A percentile compares a stretch with the other conserved stretches of the same genome.
Conservation (phyloP, 2,888 invertebrate species). For the Campoletis raptor region DNA sequence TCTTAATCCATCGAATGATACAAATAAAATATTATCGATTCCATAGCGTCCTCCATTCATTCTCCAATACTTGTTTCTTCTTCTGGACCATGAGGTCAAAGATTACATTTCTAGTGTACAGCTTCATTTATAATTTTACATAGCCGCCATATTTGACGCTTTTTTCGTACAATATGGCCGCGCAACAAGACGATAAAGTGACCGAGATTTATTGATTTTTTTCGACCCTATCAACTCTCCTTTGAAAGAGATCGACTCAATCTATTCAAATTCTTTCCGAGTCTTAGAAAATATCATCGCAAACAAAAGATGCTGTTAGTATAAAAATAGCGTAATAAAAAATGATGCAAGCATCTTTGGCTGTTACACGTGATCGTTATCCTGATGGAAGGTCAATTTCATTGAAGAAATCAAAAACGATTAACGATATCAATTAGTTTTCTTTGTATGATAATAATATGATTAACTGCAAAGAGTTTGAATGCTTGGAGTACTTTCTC, state of each 20-base stretch:
- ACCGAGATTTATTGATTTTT: not conserved
- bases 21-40: not conserved
- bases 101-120: not conserved
- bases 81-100: not conserved
- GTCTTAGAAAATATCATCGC: not conserved
- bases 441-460: not conserved
- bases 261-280: too few relatives aligned
- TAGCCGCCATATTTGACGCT: conserved; percentile 2
- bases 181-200: not conserved
- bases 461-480: not conserved
- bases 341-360: conserved; percentile 5
- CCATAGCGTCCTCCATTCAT: not conserved
- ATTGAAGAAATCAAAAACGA: not conserved
- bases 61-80: not conserved
- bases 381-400: not conserved
- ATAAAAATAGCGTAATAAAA: not conserved
- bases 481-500: not conserved
- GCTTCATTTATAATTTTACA: not conserved
- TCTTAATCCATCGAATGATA: not conserved
- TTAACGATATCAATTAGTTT: not conserved
- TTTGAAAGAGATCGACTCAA: not conserved
- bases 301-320: not conserved
- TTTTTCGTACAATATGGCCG: not conserved
- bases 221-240: not conserved
- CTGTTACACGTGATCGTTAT: not conserved